These are phyloP conservation scores for Crambe crambe DNA, from an alignment of 37 sponge, comb jelly and placozoan genomes.

Conservation along the genomic window DNA sequence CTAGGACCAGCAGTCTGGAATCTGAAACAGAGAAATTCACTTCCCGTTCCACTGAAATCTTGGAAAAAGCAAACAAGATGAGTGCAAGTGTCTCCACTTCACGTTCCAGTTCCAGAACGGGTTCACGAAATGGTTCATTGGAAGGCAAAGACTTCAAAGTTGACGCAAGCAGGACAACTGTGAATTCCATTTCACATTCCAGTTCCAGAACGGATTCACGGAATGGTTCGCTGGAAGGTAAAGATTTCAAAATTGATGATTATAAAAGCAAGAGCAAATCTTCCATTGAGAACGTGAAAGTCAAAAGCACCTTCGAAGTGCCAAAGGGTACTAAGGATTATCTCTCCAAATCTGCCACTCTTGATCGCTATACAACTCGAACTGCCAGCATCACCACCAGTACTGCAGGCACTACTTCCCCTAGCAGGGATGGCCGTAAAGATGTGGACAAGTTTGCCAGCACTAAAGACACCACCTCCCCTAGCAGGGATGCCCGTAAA, in stretches of 20 bases:
- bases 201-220: conserved; percentile 16
- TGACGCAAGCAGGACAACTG: neutral
- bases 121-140: neutral
- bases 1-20: no score
- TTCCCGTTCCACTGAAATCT: no score
- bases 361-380: neutral
- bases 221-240: no score
- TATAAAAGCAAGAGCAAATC: neutral
- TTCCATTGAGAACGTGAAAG: neutral
- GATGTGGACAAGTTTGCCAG: neutral
- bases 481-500: neutral
- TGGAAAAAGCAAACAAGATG: no score
- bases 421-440: neutral
- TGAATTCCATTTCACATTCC: conserved; percentile 23
- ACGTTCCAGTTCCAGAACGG: neutral
- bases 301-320: neutral
- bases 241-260: neutral
- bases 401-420: neutral
- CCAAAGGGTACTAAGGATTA: neutral
- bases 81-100: no score
- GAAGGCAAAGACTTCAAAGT: neutral
- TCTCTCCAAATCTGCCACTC: neutral
- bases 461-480: neutral
- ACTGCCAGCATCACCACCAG: neutral
- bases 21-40: no score